Conservation (phyloP, 2,113 vertebrate genomes). For the Monopterus albus region DNA sequence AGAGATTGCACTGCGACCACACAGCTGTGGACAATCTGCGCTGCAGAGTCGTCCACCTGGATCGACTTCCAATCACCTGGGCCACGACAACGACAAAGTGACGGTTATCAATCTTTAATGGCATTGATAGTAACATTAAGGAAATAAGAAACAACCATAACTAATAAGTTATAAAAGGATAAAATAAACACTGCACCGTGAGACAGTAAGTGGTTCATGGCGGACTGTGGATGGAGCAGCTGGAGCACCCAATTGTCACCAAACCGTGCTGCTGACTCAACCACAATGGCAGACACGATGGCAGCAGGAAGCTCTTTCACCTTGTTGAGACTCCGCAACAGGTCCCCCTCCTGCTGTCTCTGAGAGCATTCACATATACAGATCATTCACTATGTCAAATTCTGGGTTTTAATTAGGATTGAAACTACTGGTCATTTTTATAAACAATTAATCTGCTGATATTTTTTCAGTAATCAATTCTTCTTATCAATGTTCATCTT, state of each 20-base stretch:
- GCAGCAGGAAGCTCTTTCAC: background rate
- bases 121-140: background rate
- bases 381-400: background rate
- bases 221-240: slow-evolving; percentile 74
- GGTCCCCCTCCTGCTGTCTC: slow-evolving; percentile 66
- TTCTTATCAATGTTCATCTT: no score
- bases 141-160: fast-evolving
- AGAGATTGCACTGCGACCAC: slow-evolving; percentile 47
- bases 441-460: no score
- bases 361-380: slow-evolving; percentile 12
- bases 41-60: slow-evolving; percentile 64
- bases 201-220: slow-evolving; percentile 66
- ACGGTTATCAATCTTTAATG: background rate
- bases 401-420: no score
- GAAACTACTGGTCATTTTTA: no score
- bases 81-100: background rate
- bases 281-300: slow-evolving; percentile 69
- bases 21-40: slow-evolving; percentile 46
- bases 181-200: slow-evolving; percentile 31
- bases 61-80: slow-evolving; percentile 69
- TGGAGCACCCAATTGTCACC: slow-evolving; percentile 31
- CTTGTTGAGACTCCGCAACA: slow-evolving; percentile 58
- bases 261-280: slow-evolving; percentile 66
- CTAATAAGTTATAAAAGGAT: background rate
- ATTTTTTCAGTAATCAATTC: no score